Conservation (phyloP, 2,113 vertebrate genomes). For the Galbula dea region DNA sequence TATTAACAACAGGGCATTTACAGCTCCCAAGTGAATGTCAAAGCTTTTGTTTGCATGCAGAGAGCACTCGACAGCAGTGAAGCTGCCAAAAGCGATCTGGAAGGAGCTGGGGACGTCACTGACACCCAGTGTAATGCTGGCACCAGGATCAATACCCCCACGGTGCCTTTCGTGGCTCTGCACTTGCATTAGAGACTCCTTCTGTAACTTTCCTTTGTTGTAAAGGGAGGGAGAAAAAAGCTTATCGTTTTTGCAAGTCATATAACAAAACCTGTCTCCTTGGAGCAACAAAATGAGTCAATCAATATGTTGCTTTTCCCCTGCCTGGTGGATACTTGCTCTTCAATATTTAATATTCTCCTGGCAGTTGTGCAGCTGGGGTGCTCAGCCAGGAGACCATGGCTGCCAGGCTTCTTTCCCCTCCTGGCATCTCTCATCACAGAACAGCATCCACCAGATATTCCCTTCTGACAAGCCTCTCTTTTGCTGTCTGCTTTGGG, state of each 20-base stretch:
- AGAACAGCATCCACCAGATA: background rate
- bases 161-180: fast-evolving
- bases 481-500: background rate
- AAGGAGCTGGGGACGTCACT: background rate
- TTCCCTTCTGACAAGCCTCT: background rate
- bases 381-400: background rate
- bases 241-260: background rate
- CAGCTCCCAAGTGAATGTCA: conserved; percentile 24
- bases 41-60: conserved; percentile 40
- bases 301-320: conserved; percentile 8
- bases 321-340: background rate
- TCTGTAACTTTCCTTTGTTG: background rate
- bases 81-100: conserved; percentile 48
- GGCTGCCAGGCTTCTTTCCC: background rate
- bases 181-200: background rate
- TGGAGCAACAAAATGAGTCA: background rate
- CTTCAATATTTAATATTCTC: conserved; percentile 60
- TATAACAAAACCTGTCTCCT: background rate
- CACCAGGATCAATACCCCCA: background rate
- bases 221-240: background rate
- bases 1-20: background rate
- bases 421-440: fast-evolving
- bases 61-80: background rate
- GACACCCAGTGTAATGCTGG: background rate
- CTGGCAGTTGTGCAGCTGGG: background rate